Percentiles rank a stretch among this genome's conserved stretches.
These are phyloP conservation scores for Ctenomys sociabilis DNA, from an alignment of 2,113 vertebrate species.

Conservation along the genomic window DNA sequence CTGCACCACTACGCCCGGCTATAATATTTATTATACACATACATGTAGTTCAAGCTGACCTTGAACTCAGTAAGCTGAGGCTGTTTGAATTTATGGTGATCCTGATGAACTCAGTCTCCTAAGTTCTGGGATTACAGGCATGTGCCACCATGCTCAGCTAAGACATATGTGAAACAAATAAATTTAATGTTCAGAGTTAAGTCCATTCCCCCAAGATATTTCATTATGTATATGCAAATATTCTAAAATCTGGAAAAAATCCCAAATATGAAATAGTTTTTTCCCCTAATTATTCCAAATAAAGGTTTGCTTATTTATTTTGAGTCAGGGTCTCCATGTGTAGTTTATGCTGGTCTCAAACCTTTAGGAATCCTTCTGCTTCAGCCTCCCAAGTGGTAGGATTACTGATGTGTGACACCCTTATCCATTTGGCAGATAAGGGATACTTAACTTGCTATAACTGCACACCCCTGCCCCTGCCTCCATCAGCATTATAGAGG, in stretches of 20 bases:
- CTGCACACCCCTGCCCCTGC: neutral
- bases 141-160: no score
- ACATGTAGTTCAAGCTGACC: neutral
- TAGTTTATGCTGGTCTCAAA: neutral
- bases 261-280: neutral
- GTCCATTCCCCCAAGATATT: no score
- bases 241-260: neutral
- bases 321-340: neutral
- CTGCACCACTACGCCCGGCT: no score
- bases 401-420: neutral
- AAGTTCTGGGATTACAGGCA: no score
- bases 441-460: neutral
- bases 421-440: neutral
- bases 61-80: neutral
- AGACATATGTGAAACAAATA: no score
- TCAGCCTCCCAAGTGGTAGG: neutral
- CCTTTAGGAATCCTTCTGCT: neutral
- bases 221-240: no score
- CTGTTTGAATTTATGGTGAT: neutral
- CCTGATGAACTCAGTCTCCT: neutral
- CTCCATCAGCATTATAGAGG: neutral
- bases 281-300: neutral
- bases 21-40: neutral
- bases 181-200: no score
- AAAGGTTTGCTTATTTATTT: neutral